Percentiles rank a stretch among this genome's conserved stretches.
Evolutionary conservation across 2,113 vertebrate genomes (phyloP).

Genomic region (Gracilinanus agilis): DNA sequence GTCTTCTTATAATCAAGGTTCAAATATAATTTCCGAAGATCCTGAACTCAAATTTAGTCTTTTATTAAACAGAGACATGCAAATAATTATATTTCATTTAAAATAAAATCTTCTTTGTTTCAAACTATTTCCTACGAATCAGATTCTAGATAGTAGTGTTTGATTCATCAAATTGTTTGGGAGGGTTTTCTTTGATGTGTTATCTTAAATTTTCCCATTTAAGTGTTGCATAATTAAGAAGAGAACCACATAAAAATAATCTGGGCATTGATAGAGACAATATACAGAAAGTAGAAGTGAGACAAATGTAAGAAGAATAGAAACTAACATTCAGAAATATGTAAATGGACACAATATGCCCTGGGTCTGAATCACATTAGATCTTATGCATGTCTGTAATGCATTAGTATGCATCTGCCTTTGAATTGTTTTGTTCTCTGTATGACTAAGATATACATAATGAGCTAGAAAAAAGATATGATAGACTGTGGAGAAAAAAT

Average conservation of each 20-base stretch:
- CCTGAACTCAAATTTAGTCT: neutral
- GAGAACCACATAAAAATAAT: conserved; percentile 17
- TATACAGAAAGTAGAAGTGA: neutral
- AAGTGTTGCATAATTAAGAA: conserved; percentile 27
- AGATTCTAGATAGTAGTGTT: neutral
- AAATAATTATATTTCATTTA: neutral
- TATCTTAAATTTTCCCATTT: conserved; percentile 44
- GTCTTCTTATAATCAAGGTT: neutral
- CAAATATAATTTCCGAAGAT: neutral
- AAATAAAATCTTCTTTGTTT: neutral
- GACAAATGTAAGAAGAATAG: neutral
- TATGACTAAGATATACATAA: neutral
- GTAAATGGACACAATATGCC: accelerated
- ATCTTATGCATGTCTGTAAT: neutral
- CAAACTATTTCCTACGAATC: neutral
- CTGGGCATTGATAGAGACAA: conserved; percentile 52
- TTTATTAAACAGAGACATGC: neutral
- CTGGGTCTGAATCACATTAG: neutral
- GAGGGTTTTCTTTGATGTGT: neutral
- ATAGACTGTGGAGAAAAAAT: neutral
- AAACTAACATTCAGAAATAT: neutral
- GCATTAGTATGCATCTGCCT: neutral
- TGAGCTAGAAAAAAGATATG: neutral
- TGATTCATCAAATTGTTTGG: neutral
- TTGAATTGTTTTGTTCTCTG: neutral